Evolutionary conservation across 1,140 invertebrate species (phyloP), one percentile per base, ranked within the genome.

Genomic region (Calephelis nemesis): DNA sequence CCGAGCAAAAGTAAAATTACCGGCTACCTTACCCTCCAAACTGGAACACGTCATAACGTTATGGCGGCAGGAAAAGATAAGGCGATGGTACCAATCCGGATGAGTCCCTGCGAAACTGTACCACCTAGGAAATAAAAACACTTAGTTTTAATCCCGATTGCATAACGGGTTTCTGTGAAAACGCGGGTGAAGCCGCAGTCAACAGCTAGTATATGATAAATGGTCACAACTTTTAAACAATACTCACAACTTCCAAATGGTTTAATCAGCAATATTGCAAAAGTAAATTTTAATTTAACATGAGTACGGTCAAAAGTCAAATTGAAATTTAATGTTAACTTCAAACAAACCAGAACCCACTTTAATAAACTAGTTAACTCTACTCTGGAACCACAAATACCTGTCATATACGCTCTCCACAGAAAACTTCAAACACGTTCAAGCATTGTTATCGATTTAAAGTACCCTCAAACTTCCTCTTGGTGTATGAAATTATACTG

Each of bases 391-490:
- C 30, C 11, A 39, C 30, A 60, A 60, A 40, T 60, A 42, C 58
- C 58, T 60, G 58, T 42, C 58, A 60, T 60, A 60, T 13, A 40
- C 12, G 58, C 39, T 60, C 19, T 58, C 58, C 0, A 60, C 30
- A 42, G 58, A 42, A 60, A 60, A 60, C 58, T 39, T 40, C 58
- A 60, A 60, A 60, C 58, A 40, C 30, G 12, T 8, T 60, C 39
- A 60, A 60, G 58, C 58, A 60, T 60, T 60, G 58, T 60, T 60
- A 60, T 42, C 9, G 58, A 60, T 39, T 60, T 60, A 42, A 60
- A 60, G 58, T 60, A 60, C 58, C 39, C 12, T 40, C 30, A 58
- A 60, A 40, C 58, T 42, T 60, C 58, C 58, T 60, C 12, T 40
- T 40, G 12, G 9, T 39, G 12, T 60, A 60, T 60, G 30, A 40